phyloP scores from a whole-genome alignment of 1,140 invertebrate genomes.

The Drosophila equinoxialis region DNA sequence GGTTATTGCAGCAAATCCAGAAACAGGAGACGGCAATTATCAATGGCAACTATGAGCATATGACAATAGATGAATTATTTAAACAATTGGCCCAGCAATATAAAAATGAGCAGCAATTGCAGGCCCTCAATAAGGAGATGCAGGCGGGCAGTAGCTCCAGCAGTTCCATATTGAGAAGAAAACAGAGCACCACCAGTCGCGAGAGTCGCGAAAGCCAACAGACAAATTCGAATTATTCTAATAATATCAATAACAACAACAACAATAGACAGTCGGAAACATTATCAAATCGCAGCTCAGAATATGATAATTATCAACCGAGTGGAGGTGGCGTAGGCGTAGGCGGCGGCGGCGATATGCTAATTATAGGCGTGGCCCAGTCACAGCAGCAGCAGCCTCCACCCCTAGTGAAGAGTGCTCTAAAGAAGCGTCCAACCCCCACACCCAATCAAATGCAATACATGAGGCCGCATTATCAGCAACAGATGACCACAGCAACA shows the following conservation, averaged over 20 bases:
- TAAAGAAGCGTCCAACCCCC: constrained; percentile 68
- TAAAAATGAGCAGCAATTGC: constrained; percentile 70
- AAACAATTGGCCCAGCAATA: constrained; percentile 71
- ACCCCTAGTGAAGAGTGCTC: constrained; percentile 66
- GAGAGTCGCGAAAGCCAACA: constrained; percentile 52
- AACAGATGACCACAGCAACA: constrained; percentile 20
- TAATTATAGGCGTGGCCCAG: constrained; percentile 70
- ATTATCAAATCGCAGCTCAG: constrained; percentile 77
- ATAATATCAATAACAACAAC: constrained; percentile 55
- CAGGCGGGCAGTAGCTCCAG: constrained; percentile 3
- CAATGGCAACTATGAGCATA: constrained; percentile 77
- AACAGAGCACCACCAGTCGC: constrained; percentile 63
- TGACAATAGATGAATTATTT: constrained; percentile 78
- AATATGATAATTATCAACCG: constrained; percentile 78
- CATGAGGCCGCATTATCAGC: constrained; percentile 44
- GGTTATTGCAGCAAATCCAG: constrained; percentile 78
- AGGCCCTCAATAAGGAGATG: constrained; percentile 46
- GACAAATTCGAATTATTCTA: constrained; percentile 32
- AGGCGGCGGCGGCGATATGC: constrained; percentile 55
- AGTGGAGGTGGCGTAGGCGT: constrained; percentile 20
- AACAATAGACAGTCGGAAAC: constrained; percentile 71
- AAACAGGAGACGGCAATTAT: constrained; percentile 76
- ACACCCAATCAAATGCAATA: constrained; percentile 66
- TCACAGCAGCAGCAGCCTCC: constrained; percentile 64
- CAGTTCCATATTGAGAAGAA: constrained; percentile 53